A percentile compares a stretch with the other conserved stretches of the same genome.
These are phyloP conservation scores for Globodera rostochiensis DNA, from an alignment of 1,140 invertebrate species.

Conservation along the genomic window DNA sequence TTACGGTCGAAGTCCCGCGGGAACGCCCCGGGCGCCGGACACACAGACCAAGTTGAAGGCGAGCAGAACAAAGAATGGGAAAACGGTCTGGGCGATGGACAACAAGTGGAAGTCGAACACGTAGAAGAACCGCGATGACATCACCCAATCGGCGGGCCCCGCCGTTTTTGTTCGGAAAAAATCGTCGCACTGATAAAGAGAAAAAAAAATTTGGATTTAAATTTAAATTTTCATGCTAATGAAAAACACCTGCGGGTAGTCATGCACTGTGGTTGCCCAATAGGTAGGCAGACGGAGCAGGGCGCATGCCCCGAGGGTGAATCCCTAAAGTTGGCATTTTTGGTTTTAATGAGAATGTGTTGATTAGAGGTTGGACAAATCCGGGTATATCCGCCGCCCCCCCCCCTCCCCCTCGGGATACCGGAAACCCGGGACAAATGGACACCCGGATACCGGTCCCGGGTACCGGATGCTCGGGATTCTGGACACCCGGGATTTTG, in stretches of 20 bases:
- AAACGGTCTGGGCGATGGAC: conserved; percentile 57
- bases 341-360: too few relatives aligned
- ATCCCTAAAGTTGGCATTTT: not conserved
- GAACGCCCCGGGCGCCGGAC: not conserved
- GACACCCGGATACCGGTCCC: too few relatives aligned
- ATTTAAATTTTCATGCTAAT: not conserved
- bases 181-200: conserved; percentile 31
- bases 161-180: conserved; percentile 47
- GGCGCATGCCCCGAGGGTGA: conserved; percentile 38
- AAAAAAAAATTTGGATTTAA: not conserved
- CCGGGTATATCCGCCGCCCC: too few relatives aligned
- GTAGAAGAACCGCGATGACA: conserved; percentile 33
- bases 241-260: conserved; percentile 33
- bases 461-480: too few relatives aligned
- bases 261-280: conserved; percentile 41
- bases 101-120: conserved; percentile 58
- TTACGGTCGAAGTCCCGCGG: too few relatives aligned
- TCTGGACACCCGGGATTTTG: too few relatives aligned
- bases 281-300: conserved; percentile 37
- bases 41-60: conserved; percentile 53
- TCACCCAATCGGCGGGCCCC: conserved; percentile 40
- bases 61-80: conserved; percentile 58
- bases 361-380: too few relatives aligned
- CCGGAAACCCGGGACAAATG: too few relatives aligned
- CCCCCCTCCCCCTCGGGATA: too few relatives aligned